Conservation (phyloP, 2,888 invertebrate genomes). For the Herminia tarsipennalis region DNA sequence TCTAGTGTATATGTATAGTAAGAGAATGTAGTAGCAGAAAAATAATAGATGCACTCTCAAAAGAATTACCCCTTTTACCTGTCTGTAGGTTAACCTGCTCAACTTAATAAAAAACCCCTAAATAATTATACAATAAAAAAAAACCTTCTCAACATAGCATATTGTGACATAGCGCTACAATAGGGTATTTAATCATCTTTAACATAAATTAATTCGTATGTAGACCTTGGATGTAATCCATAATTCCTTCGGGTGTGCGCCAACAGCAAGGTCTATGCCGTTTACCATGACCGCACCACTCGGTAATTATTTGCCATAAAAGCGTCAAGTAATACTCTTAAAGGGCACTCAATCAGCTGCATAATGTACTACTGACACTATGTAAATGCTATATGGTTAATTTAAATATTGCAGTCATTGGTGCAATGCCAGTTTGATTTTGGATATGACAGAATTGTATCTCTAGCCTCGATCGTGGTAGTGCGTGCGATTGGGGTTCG, state of each 20-base stretch:
- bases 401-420: neutral
- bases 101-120: too few species aligned
- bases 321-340: conserved; percentile 27
- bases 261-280: conserved; percentile 49
- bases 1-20: too few species aligned
- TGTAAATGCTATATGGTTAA: neutral
- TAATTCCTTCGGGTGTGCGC: conserved; percentile 37
- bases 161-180: neutral
- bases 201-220: neutral
- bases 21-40: too few species aligned
- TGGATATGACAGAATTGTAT: neutral
- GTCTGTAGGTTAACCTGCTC: too few species aligned
- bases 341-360: conserved; percentile 24
- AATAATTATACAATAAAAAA: too few species aligned
- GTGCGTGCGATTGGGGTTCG: too few species aligned
- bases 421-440: neutral
- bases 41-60: too few species aligned
- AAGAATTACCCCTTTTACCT: too few species aligned
- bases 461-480: neutral
- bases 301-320: conserved; percentile 44
- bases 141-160: neutral
- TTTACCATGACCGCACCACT: conserved; percentile 46
- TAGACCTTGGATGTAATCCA: conserved; percentile 34
- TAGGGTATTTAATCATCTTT: neutral
- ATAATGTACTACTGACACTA: neutral